Evolutionary conservation across 1,140 invertebrate species (phyloP), one percentile per base, ranked within the genome.

Genomic region (Drepana arcuata): DNA sequence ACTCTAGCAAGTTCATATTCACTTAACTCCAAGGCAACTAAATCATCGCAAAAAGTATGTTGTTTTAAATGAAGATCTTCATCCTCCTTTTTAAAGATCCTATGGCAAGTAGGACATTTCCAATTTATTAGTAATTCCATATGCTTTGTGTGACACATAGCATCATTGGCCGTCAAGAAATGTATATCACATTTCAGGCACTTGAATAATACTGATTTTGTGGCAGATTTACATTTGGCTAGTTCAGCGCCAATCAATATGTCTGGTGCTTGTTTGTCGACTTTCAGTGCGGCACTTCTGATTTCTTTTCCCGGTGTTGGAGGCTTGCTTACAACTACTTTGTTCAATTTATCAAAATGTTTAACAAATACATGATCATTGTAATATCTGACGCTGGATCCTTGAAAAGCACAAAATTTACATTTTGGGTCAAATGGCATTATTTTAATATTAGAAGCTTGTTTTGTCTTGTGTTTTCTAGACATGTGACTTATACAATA

Each of bases 161-260:
- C 67, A 29, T 41, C 14, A 21, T 53, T 33, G 12, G 42, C 35
- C 25, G 58, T 50, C 31, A 73, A 34, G 49, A 77, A 77, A 36
- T 50, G 44, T 23, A 73, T 41, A 36, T 68, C 41, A 45, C 72
- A 77, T 51, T 58, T 47, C 14, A 34, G 27, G 41, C 68, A 75
- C 53, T 59, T 61, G 33, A 56, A 70, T 14, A 73, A 21, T 24
- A 49, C 38, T 30, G 48, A 53, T 43, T 66, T 57, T 14, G 61
- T 47, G 11, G 41, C 48, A 16, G 23, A 49, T 9, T 14, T 31
- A 14, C 11, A 21, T 9, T 21, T 9, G 9, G 4, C 9, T 5
- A 21, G 9, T 21, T 5, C 18, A 21, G n/a, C n/a, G n/a, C n/a
- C n/a, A n/a, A n/a, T n/a, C n/a, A n/a, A n/a, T n/a, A n/a, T n/a